Evolutionary conservation across 2,888 invertebrate species (phyloP).

Genomic region (Julus scandinavius): DNA sequence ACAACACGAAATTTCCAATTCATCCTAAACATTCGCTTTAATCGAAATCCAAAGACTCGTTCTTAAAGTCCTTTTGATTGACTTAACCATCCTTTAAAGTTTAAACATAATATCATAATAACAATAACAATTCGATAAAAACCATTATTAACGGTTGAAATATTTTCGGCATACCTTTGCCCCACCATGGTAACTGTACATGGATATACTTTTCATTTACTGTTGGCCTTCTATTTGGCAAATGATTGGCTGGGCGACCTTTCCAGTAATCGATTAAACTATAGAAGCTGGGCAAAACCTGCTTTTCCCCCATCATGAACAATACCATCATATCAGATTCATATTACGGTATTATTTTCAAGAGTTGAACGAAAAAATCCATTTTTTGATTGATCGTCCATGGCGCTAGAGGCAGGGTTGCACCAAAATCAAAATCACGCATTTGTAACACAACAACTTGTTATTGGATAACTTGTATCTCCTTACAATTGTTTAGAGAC

Average conservation of each 20-base stretch:
- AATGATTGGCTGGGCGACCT: constrained; percentile 21
- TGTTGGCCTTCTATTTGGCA: background rate
- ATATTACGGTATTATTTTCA: constrained; percentile 28
- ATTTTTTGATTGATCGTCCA: background rate
- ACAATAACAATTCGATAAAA: background rate
- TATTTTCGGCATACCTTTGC: background rate
- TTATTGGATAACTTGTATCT: background rate
- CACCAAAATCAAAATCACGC: constrained; percentile 2
- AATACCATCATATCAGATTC: background rate
- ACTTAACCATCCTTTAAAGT: too few species aligned
- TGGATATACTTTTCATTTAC: background rate
- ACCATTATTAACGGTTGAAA: background rate
- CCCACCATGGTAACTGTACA: background rate
- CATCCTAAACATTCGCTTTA: too few species aligned
- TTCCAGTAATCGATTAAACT: constrained; percentile 11
- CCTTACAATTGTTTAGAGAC: too few species aligned
- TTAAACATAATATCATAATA: background rate
- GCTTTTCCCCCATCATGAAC: background rate
- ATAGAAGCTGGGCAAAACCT: background rate
- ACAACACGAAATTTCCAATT: too few species aligned
- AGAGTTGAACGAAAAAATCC: background rate
- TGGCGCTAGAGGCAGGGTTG: background rate
- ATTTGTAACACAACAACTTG: background rate
- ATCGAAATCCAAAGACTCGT: too few species aligned
- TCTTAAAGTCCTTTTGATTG: too few species aligned